These are phyloP conservation scores for Tympanoctomys barrerae DNA, from an alignment of 2,797 vertebrate species.

Conservation along the genomic window DNA sequence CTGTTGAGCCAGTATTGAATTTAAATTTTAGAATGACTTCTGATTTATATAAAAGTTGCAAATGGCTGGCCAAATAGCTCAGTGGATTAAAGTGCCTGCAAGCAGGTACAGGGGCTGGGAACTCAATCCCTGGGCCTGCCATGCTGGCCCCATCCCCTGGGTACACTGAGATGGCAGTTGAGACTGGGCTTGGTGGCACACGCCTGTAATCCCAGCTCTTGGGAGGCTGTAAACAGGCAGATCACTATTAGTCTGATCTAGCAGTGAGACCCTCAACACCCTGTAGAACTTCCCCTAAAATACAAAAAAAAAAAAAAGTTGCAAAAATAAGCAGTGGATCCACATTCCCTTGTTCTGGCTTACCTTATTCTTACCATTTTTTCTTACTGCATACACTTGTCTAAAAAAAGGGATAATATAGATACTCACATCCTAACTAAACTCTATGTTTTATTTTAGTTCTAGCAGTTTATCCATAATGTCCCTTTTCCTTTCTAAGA, in stretches of 20 bases:
- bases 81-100: too few relatives aligned
- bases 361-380: background rate
- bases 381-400: background rate
- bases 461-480: background rate
- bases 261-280: too few relatives aligned
- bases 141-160: too few relatives aligned
- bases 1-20: background rate
- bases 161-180: too few relatives aligned
- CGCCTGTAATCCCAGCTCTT: too few relatives aligned
- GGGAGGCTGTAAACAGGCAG: too few relatives aligned
- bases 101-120: too few relatives aligned
- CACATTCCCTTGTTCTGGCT: background rate
- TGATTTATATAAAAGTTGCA: background rate
- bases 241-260: too few relatives aligned
- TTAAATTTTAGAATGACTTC: slow-evolving; percentile 9
- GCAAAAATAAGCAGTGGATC: background rate
- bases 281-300: too few relatives aligned
- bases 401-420: background rate
- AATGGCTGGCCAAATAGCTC: background rate
- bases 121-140: too few relatives aligned
- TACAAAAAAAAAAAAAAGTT: background rate
- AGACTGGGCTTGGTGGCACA: too few relatives aligned
- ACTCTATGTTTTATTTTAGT: background rate
- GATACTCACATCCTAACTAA: background rate
- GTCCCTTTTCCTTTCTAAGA: background rate